These are phyloP conservation scores for Tragelaphus oryx DNA, from an alignment of 2,797 vertebrate species.

Conservation along the genomic window DNA sequence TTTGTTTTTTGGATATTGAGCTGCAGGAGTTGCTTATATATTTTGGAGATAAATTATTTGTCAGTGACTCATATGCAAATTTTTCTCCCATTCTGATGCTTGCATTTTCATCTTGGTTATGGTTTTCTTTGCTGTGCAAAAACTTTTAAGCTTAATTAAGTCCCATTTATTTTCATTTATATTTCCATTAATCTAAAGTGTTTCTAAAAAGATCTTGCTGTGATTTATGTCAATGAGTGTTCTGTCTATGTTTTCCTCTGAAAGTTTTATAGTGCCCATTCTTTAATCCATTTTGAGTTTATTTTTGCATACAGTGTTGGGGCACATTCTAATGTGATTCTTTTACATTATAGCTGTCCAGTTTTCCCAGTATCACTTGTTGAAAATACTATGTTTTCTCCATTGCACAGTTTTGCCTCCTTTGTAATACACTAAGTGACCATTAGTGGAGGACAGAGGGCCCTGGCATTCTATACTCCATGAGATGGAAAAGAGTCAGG, in stretches of 20 bases:
- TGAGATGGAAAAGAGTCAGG: background rate
- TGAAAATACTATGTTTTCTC: background rate
- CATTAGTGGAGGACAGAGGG: background rate
- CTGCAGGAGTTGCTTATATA: background rate
- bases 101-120: background rate
- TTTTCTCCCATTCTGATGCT: background rate
- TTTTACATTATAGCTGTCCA: background rate
- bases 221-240: background rate
- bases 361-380: background rate
- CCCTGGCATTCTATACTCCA: background rate
- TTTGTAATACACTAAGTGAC: background rate
- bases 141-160: background rate
- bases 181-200: background rate
- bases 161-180: background rate
- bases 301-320: background rate
- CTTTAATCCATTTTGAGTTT: background rate
- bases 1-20: background rate
- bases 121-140: background rate
- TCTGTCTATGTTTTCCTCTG: background rate
- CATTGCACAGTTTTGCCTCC: background rate
- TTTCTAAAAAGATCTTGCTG: background rate
- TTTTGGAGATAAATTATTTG: background rate
- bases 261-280: background rate
- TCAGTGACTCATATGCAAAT: background rate
- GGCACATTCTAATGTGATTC: background rate